Evolutionary conservation across 2,797 vertebrate genomes (phyloP).

Genomic region (Alcedo atthis): DNA sequence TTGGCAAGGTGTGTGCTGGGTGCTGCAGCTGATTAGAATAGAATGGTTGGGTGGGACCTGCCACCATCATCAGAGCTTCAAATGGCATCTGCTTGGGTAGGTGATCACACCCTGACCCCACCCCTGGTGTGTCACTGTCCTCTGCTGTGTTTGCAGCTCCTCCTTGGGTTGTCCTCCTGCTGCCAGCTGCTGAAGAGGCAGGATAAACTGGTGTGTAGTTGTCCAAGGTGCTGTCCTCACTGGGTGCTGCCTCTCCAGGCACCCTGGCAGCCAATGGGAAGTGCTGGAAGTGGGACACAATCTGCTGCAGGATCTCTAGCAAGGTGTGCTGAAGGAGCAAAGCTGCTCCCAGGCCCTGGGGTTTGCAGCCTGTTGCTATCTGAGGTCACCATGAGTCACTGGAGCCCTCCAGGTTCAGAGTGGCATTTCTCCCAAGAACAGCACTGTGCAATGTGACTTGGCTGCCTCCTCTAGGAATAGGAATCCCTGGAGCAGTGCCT

Average conservation of each 20-base stretch:
- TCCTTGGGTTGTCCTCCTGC: not conserved
- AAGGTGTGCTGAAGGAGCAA: not conserved
- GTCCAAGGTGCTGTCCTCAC: not conserved
- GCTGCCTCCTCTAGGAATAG: not conserved
- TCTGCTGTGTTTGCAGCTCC: not conserved
- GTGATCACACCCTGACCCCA: rapidly evolving
- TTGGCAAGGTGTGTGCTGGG: not conserved
- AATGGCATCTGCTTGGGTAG: not conserved
- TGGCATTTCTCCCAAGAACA: not conserved
- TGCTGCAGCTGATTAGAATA: not conserved
- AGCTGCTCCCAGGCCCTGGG: not conserved
- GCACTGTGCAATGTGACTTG: not conserved
- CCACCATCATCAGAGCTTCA: not conserved
- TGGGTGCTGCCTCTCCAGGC: not conserved
- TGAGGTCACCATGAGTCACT: slow-evolving; percentile 11
- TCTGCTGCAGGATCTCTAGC: no score
- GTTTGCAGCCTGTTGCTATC: not conserved
- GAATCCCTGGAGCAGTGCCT: not conserved
- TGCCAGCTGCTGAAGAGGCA: not conserved
- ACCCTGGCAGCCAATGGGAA: not conserved
- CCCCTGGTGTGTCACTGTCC: rapidly evolving
- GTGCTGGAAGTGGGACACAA: no score
- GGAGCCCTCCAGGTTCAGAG: not conserved
- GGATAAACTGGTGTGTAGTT: not conserved
- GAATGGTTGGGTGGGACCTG: not conserved